Percentiles rank a stretch among this genome's conserved stretches.
Evolutionary conservation across 2,113 vertebrate genomes (phyloP).

Genomic region (Dasyprocta punctata): DNA sequence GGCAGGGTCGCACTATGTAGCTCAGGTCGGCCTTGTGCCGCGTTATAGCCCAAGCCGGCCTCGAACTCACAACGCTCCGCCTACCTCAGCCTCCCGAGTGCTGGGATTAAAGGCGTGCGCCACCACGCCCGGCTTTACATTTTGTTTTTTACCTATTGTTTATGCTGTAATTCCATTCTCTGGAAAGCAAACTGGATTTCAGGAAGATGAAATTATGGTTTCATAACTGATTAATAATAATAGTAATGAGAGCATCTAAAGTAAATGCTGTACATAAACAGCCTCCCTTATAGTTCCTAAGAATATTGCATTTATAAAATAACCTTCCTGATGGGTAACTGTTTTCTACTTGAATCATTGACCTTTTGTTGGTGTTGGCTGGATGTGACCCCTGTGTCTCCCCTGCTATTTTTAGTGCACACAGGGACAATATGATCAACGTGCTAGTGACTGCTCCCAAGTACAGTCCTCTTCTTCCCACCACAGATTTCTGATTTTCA

Average conservation of each 20-base stretch:
- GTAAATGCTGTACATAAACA: background rate
- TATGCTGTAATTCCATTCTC: background rate
- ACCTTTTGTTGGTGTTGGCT: background rate
- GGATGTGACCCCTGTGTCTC: background rate
- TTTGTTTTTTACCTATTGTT: background rate
- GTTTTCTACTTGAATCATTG: background rate
- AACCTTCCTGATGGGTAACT: background rate
- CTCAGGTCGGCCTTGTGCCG: too few relatives aligned
- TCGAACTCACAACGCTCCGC: too few relatives aligned
- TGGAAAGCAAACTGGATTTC: constrained; percentile 18
- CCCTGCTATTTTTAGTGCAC: background rate
- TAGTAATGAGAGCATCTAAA: background rate
- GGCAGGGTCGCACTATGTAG: too few relatives aligned
- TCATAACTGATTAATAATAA: constrained; percentile 2
- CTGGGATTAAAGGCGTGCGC: too few relatives aligned
- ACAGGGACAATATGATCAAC: background rate
- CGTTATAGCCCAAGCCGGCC: too few relatives aligned
- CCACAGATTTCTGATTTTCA: constrained; percentile 4
- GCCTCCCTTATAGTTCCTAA: background rate
- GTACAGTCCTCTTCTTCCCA: background rate
- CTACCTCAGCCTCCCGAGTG: too few relatives aligned
- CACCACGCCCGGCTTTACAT: too few relatives aligned
- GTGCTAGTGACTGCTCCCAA: background rate
- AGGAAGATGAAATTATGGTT: background rate
- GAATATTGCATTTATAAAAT: background rate